These are phyloP conservation scores for Arbacia lixula DNA, from an alignment of 53 echinoderm and acorn worm genomes.

Conservation along the genomic window DNA sequence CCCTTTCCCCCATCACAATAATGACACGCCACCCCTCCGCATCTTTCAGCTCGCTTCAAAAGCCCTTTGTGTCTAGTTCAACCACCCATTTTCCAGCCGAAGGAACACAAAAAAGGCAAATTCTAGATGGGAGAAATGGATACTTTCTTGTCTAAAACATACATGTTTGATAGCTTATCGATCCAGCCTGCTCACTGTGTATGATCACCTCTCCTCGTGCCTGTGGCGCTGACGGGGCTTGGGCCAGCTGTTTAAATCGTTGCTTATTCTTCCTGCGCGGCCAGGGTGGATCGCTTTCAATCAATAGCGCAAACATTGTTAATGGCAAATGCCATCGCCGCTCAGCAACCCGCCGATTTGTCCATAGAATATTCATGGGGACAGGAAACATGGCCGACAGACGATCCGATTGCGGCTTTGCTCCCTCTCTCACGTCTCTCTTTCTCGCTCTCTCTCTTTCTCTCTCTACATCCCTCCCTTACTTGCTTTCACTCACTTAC, in stretches of 20 bases:
- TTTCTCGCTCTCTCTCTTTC: not conserved
- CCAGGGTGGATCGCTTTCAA: slow-evolving; percentile 47
- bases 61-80: too few relatives aligned
- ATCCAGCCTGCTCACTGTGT: too few relatives aligned
- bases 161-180: too few relatives aligned
- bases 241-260: slow-evolving; percentile 45
- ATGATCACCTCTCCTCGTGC: slow-evolving; percentile 1
- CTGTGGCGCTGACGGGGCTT: not conserved
- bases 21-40: too few relatives aligned
- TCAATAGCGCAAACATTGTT: slow-evolving; percentile 60
- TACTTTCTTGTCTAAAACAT: too few relatives aligned
- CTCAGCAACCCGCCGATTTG: slow-evolving; percentile 27
- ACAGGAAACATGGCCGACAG: slow-evolving; percentile 41
- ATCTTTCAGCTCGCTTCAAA: too few relatives aligned
- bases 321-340: slow-evolving; percentile 42
- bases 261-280: slow-evolving; percentile 11
- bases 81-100: too few relatives aligned
- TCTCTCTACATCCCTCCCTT: too few relatives aligned
- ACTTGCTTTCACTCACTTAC: not conserved
- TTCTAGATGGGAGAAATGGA: too few relatives aligned
- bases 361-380: slow-evolving; percentile 52
- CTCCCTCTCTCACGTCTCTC: not conserved
- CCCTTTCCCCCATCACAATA: too few relatives aligned
- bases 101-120: too few relatives aligned
- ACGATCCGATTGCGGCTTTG: slow-evolving; percentile 20